These are phyloP conservation scores for Ardeotis arabs DNA, from an alignment of 2,113 vertebrate species.

Conservation along the genomic window DNA sequence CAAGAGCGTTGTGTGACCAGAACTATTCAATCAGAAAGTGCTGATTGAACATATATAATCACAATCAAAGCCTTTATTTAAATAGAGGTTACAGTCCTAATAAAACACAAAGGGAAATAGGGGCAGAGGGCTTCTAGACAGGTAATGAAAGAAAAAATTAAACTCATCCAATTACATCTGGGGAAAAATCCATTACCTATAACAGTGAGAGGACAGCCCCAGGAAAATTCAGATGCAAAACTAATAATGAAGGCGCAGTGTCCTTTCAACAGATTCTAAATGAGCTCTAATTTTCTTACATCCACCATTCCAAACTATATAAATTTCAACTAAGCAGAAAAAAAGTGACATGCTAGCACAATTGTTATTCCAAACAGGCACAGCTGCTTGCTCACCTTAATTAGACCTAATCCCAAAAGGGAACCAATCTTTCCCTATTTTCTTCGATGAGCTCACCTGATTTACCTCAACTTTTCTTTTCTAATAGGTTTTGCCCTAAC, in stretches of 20 bases:
- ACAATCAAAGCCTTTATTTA: conserved; percentile 87
- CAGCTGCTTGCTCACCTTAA: conserved; percentile 87
- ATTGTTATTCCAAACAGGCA: conserved; percentile 88
- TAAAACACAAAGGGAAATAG: conserved; percentile 87
- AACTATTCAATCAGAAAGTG: conserved; percentile 83
- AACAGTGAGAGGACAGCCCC: conserved; percentile 84
- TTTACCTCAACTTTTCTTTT: conserved; percentile 84
- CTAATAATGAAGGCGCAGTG: conserved; percentile 87
- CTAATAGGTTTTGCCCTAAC: conserved; percentile 83
- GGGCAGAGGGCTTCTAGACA: conserved; percentile 83
- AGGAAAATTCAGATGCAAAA: conserved; percentile 90
- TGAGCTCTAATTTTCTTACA: conserved; percentile 88
- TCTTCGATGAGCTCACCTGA: conserved; percentile 81
- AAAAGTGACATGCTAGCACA: conserved; percentile 86
- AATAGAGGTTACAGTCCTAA: conserved; percentile 88
- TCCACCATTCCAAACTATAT: conserved; percentile 87
- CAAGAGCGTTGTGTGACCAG: conserved; percentile 70
- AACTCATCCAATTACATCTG: conserved; percentile 89
- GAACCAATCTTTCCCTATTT: conserved; percentile 82
- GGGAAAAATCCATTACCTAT: conserved; percentile 88
- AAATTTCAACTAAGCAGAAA: conserved; percentile 90
- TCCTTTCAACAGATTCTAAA: conserved; percentile 89
- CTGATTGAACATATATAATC: conserved; percentile 85
- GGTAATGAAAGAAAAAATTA: conserved; percentile 91
- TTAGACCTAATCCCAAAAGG: conserved; percentile 86